Conservation (phyloP, 2,113 vertebrate genomes). For the Peucedramus taeniatus region DNA sequence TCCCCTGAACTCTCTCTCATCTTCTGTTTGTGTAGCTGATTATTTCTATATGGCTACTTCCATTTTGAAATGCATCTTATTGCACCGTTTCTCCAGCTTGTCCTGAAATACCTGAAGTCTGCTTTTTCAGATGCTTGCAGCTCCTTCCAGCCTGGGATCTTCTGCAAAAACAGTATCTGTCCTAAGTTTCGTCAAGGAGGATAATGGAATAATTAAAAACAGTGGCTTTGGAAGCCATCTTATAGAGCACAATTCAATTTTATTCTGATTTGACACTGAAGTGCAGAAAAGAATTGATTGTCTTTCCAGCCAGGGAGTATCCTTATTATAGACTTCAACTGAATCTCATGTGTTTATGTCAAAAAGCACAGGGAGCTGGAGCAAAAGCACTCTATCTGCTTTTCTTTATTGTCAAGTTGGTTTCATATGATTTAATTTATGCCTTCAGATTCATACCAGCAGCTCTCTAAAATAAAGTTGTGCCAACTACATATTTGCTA, state of each 20-base stretch:
- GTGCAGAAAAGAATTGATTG: neutral
- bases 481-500: neutral
- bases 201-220: neutral
- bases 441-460: neutral
- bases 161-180: neutral
- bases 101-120: neutral
- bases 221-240: neutral
- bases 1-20: neutral
- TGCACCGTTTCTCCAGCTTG: neutral
- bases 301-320: neutral
- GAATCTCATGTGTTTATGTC: neutral
- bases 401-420: neutral
- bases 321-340: neutral
- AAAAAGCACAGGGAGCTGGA: neutral
- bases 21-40: neutral
- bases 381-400: neutral
- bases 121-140: neutral
- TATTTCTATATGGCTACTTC: neutral
- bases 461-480: neutral
- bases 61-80: neutral
- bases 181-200: fast-evolving
- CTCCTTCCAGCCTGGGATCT: neutral
- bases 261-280: neutral
- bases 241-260: neutral
- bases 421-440: neutral